Conservation (phyloP, 2,797 vertebrate genomes). For the Enteromius afrohamiltoni region DNA sequence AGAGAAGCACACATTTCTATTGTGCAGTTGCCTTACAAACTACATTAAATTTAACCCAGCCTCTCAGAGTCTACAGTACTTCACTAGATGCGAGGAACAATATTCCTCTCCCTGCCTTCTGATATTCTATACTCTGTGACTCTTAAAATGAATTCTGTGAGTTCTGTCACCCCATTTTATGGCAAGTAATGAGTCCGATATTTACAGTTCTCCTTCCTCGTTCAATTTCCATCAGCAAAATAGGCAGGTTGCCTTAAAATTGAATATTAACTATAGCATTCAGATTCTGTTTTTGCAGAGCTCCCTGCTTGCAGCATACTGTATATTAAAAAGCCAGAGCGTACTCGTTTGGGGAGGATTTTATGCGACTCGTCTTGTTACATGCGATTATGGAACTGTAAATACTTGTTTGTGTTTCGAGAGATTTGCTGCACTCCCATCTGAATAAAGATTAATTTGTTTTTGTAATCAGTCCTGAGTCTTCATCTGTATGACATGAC, state of each 20-base stretch:
- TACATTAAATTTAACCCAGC: slow-evolving; percentile 50
- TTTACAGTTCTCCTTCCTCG: slow-evolving; percentile 49
- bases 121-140: slow-evolving; percentile 12
- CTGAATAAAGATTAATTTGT: slow-evolving; percentile 71
- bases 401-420: slow-evolving; percentile 66
- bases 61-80: slow-evolving; percentile 36
- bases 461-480: slow-evolving; percentile 67
- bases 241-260: slow-evolving; percentile 50
- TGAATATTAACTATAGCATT: slow-evolving; percentile 56
- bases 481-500: slow-evolving; percentile 55
- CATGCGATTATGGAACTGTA: slow-evolving; percentile 61
- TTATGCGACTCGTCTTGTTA: slow-evolving; percentile 58
- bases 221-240: slow-evolving; percentile 54
- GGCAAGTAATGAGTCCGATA: slow-evolving; percentile 13
- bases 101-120: slow-evolving; percentile 8
- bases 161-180: slow-evolving; percentile 48
- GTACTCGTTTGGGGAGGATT: slow-evolving; percentile 49
- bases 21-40: slow-evolving; percentile 47
- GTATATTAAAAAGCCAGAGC: slow-evolving; percentile 49
- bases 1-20: slow-evolving; percentile 35
- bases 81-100: slow-evolving; percentile 21
- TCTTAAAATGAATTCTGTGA: slow-evolving; percentile 35
- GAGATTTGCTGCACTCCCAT: slow-evolving; percentile 63
- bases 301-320: slow-evolving; percentile 18
- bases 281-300: slow-evolving; percentile 54